These are phyloP conservation scores for Megastigmus dorsalis DNA, from an alignment of 2,888 invertebrate species.

Conservation along the genomic window DNA sequence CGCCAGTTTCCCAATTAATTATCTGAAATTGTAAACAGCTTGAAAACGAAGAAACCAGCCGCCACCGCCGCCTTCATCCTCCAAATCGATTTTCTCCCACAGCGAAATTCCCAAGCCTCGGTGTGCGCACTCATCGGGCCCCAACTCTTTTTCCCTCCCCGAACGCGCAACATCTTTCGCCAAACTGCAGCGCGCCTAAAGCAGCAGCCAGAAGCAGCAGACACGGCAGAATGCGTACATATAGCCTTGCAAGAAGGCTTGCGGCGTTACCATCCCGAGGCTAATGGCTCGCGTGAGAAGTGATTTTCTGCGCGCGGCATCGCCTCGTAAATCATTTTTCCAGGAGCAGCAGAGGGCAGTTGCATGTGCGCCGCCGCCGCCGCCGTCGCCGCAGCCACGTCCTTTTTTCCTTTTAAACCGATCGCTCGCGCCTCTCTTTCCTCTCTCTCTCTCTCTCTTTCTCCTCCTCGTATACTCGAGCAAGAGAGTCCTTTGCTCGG, in stretches of 20 bases:
- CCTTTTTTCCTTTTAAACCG: constrained; percentile 3
- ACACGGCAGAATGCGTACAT: background rate
- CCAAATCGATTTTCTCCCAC: constrained; percentile 10
- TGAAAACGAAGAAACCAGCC: background rate
- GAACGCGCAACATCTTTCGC: background rate
- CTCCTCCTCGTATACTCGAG: no score
- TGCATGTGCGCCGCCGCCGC: no score
- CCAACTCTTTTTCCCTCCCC: background rate
- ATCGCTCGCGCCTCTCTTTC: no score
- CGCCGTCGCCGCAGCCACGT: no score
- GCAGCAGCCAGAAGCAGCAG: no score
- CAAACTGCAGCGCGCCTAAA: background rate
- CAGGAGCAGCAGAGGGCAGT: background rate
- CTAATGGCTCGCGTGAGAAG: constrained; percentile 41
- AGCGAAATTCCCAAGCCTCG: no score
- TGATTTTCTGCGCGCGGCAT: constrained; percentile 14
- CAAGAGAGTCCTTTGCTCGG: constrained; percentile 36
- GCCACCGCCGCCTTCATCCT: background rate
- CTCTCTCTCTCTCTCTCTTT: constrained; percentile 27
- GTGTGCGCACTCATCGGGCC: background rate
- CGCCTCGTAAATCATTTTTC: constrained; percentile 46
- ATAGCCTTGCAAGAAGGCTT: background rate
- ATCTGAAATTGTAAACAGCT: background rate
- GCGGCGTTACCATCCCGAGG: background rate
- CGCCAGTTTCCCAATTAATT: background rate